Percentiles rank a stretch among this genome's conserved stretches.
These are phyloP conservation scores for Cephus sareptanus DNA, from an alignment of 2,888 invertebrate genomes.

Conservation along the genomic window DNA sequence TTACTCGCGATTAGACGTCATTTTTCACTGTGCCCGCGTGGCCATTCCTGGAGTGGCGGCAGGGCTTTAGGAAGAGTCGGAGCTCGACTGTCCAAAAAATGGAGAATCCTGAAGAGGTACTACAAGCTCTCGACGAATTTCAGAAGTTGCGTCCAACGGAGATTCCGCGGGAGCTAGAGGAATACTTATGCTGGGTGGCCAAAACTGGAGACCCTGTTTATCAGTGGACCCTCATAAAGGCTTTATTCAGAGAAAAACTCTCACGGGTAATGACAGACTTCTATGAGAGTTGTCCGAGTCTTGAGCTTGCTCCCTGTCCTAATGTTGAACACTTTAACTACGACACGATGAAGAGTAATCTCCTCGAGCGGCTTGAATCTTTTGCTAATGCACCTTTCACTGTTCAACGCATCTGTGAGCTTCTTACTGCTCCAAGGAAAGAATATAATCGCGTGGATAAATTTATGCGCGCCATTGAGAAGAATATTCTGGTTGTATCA, in stretches of 20 bases:
- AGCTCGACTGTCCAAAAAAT: constrained; percentile 61
- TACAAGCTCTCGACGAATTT: constrained; percentile 86
- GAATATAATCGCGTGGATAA: constrained; percentile 97
- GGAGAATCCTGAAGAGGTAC: constrained; percentile 88
- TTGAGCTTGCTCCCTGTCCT: constrained; percentile 87
- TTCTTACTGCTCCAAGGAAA: constrained; percentile 89
- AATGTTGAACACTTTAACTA: constrained; percentile 93
- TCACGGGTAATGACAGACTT: constrained; percentile 89
- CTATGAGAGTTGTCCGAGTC: constrained; percentile 79
- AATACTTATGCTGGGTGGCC: constrained; percentile 89
- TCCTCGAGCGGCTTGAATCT: constrained; percentile 83
- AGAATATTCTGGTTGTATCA: constrained; percentile 88
- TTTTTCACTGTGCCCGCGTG: too few species aligned
- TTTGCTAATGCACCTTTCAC: constrained; percentile 95
- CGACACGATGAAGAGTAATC: constrained; percentile 86
- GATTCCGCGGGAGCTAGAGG: constrained; percentile 89
- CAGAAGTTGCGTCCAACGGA: constrained; percentile 82
- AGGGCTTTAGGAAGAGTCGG: neutral
- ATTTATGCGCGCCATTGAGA: constrained; percentile 96
- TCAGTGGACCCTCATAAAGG: constrained; percentile 90
- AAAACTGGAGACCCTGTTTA: constrained; percentile 95
- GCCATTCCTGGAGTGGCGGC: neutral
- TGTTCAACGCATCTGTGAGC: constrained; percentile 94
- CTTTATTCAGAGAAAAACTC: constrained; percentile 88
- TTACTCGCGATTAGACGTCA: too few species aligned